Evolutionary conservation across 1,140 invertebrate genomes (phyloP), one percentile per base, ranked within the genome.

Genomic region (Brachionus koreanus): DNA sequence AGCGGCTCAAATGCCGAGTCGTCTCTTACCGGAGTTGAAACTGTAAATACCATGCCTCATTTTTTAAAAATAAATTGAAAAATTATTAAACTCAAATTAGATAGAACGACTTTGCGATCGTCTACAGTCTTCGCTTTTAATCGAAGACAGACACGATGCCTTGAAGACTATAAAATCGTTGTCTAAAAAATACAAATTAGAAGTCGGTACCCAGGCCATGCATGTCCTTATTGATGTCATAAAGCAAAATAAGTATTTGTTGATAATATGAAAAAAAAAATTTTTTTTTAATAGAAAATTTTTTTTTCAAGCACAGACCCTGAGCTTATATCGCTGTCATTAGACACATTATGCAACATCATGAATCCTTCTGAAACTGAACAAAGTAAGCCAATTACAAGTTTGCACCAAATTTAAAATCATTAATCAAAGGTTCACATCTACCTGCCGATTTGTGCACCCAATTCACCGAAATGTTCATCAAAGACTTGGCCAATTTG

Each of bases 401-500:
- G 6, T 19, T 4, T 16, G 16, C 16, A 57, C 49, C 5, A 0
- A 35, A 29, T 37, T 33, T 12, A n/a, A 12, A 65, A 0, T 57
- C 7, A 5, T n/a, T 35, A 23, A 5, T 16, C n/a, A 3, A 69
- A 37, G 65, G 1, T 16, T 19, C 63, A 13, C 75, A 77, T 23
- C 19, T 84, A 61, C 83, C 84, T 1, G 61, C 90, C 33, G 89
- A 91, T 83, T 87, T 93, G 67, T 96, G 97, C 9, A 93, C 94
- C 86, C 95, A 98, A 86, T 98, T 99, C 86, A 97, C 97, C 5
- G 97, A 99, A 90, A 98, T 98, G 90, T 97, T 98, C 86, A 93
- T 98, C 6, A 98, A 98, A 63, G 46, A 57, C 10, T 35, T 10
- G 13, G 35, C n/a, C 9, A 83, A 83, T 49, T 33, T 65, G 35